These are phyloP conservation scores for Brachionus rotundiformis DNA, from an alignment of 1,140 invertebrate genomes.

Conservation along the genomic window DNA sequence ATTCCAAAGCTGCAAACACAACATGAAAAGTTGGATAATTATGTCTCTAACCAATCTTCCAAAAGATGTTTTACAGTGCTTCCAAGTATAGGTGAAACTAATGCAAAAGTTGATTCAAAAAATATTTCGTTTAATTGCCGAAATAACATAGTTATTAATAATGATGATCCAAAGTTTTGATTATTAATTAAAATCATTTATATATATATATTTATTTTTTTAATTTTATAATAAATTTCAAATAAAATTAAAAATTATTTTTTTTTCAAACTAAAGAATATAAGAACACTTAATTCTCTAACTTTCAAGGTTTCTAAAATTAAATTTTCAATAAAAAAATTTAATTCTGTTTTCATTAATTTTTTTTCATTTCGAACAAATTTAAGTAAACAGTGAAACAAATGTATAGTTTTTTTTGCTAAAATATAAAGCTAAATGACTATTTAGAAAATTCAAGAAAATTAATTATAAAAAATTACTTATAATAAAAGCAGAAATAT, in stretches of 20 bases:
- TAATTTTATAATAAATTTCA: too few relatives aligned
- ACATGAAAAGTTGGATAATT: conserved; percentile 22
- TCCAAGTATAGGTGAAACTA: background rate
- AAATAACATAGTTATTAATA: background rate
- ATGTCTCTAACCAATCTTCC: background rate
- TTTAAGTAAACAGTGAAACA: background rate
- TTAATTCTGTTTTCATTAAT: background rate
- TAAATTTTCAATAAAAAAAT: too few relatives aligned
- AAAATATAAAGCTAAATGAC: background rate
- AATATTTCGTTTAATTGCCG: background rate
- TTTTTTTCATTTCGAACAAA: background rate
- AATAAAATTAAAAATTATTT: too few relatives aligned
- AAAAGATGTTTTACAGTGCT: background rate
- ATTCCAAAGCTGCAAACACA: background rate
- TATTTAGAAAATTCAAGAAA: background rate
- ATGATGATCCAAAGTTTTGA: background rate
- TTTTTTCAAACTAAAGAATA: too few relatives aligned
- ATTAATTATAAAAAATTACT: too few relatives aligned
- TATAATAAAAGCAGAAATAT: too few relatives aligned
- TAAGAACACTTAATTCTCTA: too few relatives aligned
- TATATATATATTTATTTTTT: too few relatives aligned
- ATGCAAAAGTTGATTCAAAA: background rate
- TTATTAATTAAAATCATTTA: too few relatives aligned
- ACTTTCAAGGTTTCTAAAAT: too few relatives aligned
- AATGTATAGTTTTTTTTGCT: too few relatives aligned